phyloP scores from a whole-genome alignment of 2,797 vertebrate genomes.

The Enoplosus armatus region DNA sequence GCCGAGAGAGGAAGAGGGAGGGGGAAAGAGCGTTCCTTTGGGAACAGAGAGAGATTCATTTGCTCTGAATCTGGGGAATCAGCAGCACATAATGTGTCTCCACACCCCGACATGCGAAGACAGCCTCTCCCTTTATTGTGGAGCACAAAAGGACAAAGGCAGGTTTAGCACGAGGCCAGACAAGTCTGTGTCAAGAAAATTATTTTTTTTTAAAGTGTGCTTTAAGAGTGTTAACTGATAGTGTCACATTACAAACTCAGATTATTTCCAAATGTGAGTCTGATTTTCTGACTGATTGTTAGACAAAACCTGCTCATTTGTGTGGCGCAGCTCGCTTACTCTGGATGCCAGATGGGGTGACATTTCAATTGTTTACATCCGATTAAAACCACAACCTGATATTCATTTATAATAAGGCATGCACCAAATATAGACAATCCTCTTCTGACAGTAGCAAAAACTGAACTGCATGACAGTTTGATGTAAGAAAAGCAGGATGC shows the following conservation, averaged over 20 bases:
- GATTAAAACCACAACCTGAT: neutral
- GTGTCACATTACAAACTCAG: neutral
- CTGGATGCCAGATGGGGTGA: neutral
- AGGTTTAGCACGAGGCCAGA: conserved; percentile 19
- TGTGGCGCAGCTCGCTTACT: neutral
- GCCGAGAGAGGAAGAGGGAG: conserved; percentile 22
- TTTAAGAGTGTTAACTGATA: neutral
- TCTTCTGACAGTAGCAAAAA: neutral
- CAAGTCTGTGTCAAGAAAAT: neutral
- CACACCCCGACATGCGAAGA: conserved; percentile 45
- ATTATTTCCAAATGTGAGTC: neutral
- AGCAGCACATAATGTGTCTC: conserved; percentile 57
- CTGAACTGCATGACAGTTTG: neutral
- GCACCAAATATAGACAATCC: neutral
- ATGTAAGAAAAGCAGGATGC: conserved; percentile 7
- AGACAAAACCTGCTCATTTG: neutral
- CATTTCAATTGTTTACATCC: neutral
- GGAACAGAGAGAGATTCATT: conserved; percentile 69
- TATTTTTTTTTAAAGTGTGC: neutral
- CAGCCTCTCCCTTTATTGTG: conserved; percentile 72
- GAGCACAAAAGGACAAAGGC: conserved; percentile 69
- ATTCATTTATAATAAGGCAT: neutral
- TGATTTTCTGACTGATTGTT: neutral
- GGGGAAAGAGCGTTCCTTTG: conserved; percentile 51
- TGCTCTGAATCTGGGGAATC: conserved; percentile 69